Evolutionary conservation across 1,140 invertebrate species (phyloP).

Genomic region (Tribolium castaneum): DNA sequence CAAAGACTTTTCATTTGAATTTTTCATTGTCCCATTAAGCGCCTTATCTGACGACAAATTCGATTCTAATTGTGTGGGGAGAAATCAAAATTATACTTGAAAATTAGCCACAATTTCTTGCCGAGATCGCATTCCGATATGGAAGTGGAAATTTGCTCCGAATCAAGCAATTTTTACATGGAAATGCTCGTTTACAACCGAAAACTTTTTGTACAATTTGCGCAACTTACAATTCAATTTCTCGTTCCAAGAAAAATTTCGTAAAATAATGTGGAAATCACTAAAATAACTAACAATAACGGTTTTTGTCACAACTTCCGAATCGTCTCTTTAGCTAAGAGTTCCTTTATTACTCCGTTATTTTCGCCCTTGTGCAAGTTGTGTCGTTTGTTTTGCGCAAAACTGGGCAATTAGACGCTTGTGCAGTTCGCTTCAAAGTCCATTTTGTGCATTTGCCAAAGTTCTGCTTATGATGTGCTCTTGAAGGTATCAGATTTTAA

Average conservation of each 20-base stretch:
- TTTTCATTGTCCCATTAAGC: conserved; percentile 4
- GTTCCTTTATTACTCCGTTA: not conserved
- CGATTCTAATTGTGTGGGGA: not conserved
- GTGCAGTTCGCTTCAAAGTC: not conserved
- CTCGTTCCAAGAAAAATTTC: not conserved
- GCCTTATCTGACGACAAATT: not conserved
- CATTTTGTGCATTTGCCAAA: not conserved
- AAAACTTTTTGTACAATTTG: conserved; percentile 18
- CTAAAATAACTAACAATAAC: not conserved
- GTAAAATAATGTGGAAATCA: not conserved
- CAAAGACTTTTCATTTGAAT: conserved; percentile 6
- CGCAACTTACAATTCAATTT: conserved; percentile 17
- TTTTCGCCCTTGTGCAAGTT: not conserved
- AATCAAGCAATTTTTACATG: not conserved
- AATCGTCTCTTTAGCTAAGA: not conserved
- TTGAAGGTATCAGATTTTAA: not conserved
- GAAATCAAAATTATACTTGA: not conserved
- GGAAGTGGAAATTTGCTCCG: not conserved
- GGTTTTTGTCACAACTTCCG: not conserved
- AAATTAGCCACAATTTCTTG: too few relatives aligned
- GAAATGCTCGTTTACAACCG: not conserved
- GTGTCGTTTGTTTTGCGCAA: not conserved
- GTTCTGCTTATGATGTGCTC: not conserved
- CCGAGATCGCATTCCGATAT: not conserved
- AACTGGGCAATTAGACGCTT: not conserved